A percentile compares a stretch with the other conserved stretches of the same genome.
These are phyloP conservation scores for Eilema sororculum DNA, from an alignment of 2,888 invertebrate species.

Conservation along the genomic window DNA sequence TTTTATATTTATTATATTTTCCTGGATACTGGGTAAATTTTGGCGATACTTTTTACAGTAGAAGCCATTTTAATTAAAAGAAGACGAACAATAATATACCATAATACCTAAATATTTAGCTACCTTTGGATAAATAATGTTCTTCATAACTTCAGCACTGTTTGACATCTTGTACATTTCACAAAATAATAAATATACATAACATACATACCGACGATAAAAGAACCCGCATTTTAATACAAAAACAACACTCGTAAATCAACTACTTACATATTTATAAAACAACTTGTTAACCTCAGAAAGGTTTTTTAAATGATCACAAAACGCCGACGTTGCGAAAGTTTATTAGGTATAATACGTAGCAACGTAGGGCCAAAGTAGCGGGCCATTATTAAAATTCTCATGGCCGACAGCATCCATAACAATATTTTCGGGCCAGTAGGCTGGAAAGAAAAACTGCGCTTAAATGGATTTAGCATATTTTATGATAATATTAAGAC, in stretches of 20 bases:
- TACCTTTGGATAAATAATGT: no score
- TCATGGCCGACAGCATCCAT: constrained; percentile 65
- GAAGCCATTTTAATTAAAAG: no score
- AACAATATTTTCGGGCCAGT: constrained; percentile 75
- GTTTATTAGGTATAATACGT: constrained; percentile 63
- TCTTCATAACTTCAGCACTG: not conserved
- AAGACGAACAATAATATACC: no score
- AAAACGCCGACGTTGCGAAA: constrained; percentile 44
- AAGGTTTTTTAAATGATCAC: constrained; percentile 44
- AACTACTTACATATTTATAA: constrained; percentile 42
- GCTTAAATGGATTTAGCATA: constrained; percentile 77
- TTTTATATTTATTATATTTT: no score
- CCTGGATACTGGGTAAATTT: no score
- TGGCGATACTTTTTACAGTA: no score
- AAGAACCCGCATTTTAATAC: constrained; percentile 18
- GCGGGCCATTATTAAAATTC: constrained; percentile 68
- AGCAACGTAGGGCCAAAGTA: constrained; percentile 48
- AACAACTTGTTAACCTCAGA: constrained; percentile 50
- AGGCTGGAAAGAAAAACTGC: constrained; percentile 73
- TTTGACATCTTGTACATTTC: not conserved
- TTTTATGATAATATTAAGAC: constrained; percentile 72
- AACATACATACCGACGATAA: constrained; percentile 10
- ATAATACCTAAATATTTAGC: no score
- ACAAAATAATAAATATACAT: constrained; percentile 4
- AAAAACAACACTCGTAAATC: constrained; percentile 33